These are phyloP conservation scores for Coracias cyanogaster DNA, from an alignment of 2,797 vertebrate genomes.

Conservation along the genomic window DNA sequence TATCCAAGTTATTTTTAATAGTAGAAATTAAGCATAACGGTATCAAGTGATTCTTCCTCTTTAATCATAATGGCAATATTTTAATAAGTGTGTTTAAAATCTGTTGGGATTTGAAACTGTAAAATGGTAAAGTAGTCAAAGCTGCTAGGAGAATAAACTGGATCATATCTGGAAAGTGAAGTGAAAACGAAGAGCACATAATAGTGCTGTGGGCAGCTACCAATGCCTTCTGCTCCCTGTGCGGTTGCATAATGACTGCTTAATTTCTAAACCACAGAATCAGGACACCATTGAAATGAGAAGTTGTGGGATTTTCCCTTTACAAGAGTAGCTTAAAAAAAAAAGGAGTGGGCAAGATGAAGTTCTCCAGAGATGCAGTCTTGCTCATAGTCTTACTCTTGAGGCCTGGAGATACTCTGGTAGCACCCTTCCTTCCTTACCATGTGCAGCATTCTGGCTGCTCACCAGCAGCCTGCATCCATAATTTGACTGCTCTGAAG, in stretches of 20 bases:
- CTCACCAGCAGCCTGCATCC: not conserved
- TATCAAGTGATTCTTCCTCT: not conserved
- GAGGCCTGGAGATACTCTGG: not conserved
- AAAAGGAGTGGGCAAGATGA: not conserved
- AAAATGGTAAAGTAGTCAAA: not conserved
- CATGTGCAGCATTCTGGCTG: accelerated
- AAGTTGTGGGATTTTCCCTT: not conserved
- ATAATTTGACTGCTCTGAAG: not conserved
- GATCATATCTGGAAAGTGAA: not conserved
- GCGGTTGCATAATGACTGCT: not conserved
- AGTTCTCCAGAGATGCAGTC: not conserved
- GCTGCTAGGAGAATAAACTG: not conserved
- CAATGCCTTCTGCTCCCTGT: not conserved
- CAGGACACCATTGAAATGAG: not conserved
- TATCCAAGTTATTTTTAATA: not conserved
- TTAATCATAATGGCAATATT: not conserved
- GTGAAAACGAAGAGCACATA: not conserved
- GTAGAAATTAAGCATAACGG: not conserved
- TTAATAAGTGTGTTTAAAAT: not conserved
- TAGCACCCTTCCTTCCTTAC: not conserved
- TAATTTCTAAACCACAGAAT: not conserved
- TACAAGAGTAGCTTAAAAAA: not conserved
- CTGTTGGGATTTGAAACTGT: not conserved
- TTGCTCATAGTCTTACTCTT: not conserved
- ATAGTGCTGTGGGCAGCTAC: not conserved